A percentile compares a stretch with the other conserved stretches of the same genome.
Conservation (phyloP, 2,797 vertebrate species). For the Holocentrus rufus region DNA sequence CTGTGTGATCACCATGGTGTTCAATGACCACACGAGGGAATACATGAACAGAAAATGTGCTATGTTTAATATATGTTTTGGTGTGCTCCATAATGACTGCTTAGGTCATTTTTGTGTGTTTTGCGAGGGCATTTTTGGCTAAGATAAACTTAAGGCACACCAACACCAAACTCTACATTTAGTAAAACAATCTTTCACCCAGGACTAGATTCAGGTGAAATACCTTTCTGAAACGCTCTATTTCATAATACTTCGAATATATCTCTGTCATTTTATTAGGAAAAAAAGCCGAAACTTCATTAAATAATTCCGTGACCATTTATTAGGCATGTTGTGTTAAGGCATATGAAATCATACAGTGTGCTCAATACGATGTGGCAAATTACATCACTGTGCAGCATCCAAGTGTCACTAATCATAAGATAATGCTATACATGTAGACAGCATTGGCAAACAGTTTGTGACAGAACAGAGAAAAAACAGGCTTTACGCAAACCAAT, state of each 20-base stretch:
- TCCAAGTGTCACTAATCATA: conserved; percentile 33
- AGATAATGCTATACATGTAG: conserved; percentile 47
- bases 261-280: background rate
- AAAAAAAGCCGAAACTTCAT: background rate
- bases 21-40: background rate
- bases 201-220: no score
- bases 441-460: conserved; percentile 42
- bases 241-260: background rate
- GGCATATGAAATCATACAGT: conserved; percentile 60
- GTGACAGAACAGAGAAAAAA: conserved; percentile 34
- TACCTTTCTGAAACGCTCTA: background rate
- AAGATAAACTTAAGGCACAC: no score
- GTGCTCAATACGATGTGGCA: conserved; percentile 52
- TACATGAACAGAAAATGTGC: background rate
- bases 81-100: background rate
- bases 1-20: background rate
- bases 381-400: conserved; percentile 60
- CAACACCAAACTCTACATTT: no score
- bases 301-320: conserved; percentile 48
- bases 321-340: conserved; percentile 69
- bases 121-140: no score
- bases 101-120: background rate
- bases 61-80: background rate
- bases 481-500: conserved; percentile 38
- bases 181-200: no score